A percentile compares a stretch with the other conserved stretches of the same genome.
Conservation (phyloP, 2,113 vertebrate genomes). For the Neogobius melanostomus region DNA sequence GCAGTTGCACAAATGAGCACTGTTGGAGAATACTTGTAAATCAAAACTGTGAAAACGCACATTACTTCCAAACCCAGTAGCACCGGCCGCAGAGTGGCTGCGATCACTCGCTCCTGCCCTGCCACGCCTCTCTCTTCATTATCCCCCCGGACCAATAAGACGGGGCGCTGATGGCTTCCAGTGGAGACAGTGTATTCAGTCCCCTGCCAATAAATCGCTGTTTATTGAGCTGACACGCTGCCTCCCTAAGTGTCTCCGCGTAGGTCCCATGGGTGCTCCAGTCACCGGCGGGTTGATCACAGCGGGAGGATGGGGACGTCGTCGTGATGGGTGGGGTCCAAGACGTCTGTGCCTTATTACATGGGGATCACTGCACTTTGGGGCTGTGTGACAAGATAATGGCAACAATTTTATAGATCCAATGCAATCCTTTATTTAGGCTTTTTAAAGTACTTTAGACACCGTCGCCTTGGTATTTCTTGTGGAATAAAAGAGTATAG, state of each 20-base stretch:
- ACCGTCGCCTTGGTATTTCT: too few relatives aligned
- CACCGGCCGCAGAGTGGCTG: neutral
- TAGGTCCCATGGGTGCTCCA: conserved; percentile 50
- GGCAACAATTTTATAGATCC: neutral
- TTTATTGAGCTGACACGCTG: conserved; percentile 53
- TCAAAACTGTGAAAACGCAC: neutral
- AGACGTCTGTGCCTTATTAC: neutral
- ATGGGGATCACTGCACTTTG: neutral
- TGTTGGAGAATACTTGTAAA: too few relatives aligned
- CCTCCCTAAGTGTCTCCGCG: conserved; percentile 43
- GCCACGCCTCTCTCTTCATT: conserved; percentile 49
- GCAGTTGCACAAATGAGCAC: too few relatives aligned
- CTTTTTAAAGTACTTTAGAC: too few relatives aligned
- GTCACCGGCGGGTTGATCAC: conserved; percentile 27
- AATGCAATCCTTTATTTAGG: too few relatives aligned
- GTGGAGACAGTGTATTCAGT: conserved; percentile 46
- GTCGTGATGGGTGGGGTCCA: conserved; percentile 3
- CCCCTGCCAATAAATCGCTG: conserved; percentile 64
- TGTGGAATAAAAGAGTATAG: too few relatives aligned
- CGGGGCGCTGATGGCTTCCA: conserved; percentile 32
- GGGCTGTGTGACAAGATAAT: neutral
- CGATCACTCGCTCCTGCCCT: neutral
- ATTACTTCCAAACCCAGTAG: neutral
- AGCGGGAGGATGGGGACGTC: conserved; percentile 38
- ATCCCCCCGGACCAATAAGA: conserved; percentile 64